These are phyloP conservation scores for Macquaria ambigua DNA, from an alignment of 2,113 vertebrate species.

Conservation along the genomic window DNA sequence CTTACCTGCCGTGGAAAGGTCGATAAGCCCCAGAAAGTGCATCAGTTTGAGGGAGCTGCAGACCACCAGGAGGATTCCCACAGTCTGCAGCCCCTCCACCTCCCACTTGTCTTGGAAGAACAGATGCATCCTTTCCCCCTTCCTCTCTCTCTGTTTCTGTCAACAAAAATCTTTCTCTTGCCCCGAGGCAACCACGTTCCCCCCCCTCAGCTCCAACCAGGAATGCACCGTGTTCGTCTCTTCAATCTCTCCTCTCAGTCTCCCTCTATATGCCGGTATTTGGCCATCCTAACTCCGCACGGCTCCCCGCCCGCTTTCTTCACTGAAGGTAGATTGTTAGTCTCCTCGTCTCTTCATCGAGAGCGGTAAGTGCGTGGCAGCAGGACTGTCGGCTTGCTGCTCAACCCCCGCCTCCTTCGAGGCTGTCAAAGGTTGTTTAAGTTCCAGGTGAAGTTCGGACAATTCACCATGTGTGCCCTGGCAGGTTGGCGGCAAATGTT, in stretches of 20 bases:
- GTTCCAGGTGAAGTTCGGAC: slow-evolving; percentile 76
- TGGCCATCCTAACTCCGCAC: slow-evolving; percentile 67
- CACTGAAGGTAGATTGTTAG: slow-evolving; percentile 71
- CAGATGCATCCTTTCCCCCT: slow-evolving; percentile 77
- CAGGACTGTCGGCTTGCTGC: slow-evolving; percentile 58
- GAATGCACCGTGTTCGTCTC: slow-evolving; percentile 60
- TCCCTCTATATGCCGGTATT: slow-evolving; percentile 74
- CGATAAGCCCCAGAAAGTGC: slow-evolving; percentile 88
- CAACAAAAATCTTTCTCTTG: slow-evolving; percentile 52
- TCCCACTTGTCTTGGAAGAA: slow-evolving; percentile 86
- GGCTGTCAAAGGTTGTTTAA: slow-evolving; percentile 73
- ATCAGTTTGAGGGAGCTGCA: slow-evolving; percentile 88
- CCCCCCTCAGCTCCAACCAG: slow-evolving; percentile 51
- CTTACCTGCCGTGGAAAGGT: slow-evolving; percentile 83
- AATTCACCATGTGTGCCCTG: slow-evolving; percentile 57
- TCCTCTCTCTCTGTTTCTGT: slow-evolving; percentile 35
- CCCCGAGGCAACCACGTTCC: slow-evolving; percentile 51
- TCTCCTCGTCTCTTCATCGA: slow-evolving; percentile 72
- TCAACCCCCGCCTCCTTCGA: slow-evolving; percentile 51
- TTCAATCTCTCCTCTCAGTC: slow-evolving; percentile 57
- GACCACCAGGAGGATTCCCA: slow-evolving; percentile 87
- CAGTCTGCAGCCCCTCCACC: slow-evolving; percentile 87
- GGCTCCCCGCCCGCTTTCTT: slow-evolving; percentile 53
- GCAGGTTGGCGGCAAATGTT: slow-evolving; percentile 64
- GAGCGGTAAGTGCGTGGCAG: slow-evolving; percentile 54